phyloP scores from a whole-genome alignment of 2,888 invertebrate species.

The Laothoe populi region DNA sequence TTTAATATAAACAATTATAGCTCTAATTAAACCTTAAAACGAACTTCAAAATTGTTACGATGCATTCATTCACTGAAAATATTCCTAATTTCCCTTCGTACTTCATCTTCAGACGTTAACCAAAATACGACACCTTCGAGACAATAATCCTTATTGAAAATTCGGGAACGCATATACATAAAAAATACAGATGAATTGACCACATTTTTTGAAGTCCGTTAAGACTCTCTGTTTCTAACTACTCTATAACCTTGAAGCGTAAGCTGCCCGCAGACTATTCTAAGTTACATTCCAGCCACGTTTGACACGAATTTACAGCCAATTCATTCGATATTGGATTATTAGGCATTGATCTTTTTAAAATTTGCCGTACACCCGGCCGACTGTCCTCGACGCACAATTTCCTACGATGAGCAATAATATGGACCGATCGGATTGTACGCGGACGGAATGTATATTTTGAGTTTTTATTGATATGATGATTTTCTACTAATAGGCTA shows the following conservation, averaged over 20 bases:
- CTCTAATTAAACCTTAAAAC: too few species aligned
- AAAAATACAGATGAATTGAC: too few species aligned
- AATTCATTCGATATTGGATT: conserved; percentile 83
- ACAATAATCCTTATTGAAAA: too few species aligned
- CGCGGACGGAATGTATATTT: conserved; percentile 64
- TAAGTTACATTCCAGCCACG: conserved; percentile 64
- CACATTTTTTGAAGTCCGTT: neutral
- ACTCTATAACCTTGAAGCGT: conserved; percentile 40
- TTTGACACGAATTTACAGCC: conserved; percentile 76
- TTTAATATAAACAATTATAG: too few species aligned
- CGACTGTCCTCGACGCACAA: conserved; percentile 64
- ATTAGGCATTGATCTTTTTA: conserved; percentile 82
- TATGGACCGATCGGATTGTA: conserved; percentile 63
- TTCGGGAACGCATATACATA: too few species aligned
- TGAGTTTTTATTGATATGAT: conserved; percentile 36
- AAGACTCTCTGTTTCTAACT: conserved; percentile 18
- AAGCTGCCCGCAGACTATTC: conserved; percentile 50
- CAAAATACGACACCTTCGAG: too few species aligned
- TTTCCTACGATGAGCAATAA: conserved; percentile 68
- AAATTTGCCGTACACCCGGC: conserved; percentile 56
- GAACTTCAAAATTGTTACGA: too few species aligned
- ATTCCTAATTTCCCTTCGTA: too few species aligned
- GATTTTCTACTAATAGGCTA: too few species aligned
- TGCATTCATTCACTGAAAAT: too few species aligned
- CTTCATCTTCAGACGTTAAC: too few species aligned